Percentiles rank a stretch among this genome's conserved stretches.
These are phyloP conservation scores for Heliconius erato DNA, from an alignment of 2,888 invertebrate genomes.

Conservation along the genomic window DNA sequence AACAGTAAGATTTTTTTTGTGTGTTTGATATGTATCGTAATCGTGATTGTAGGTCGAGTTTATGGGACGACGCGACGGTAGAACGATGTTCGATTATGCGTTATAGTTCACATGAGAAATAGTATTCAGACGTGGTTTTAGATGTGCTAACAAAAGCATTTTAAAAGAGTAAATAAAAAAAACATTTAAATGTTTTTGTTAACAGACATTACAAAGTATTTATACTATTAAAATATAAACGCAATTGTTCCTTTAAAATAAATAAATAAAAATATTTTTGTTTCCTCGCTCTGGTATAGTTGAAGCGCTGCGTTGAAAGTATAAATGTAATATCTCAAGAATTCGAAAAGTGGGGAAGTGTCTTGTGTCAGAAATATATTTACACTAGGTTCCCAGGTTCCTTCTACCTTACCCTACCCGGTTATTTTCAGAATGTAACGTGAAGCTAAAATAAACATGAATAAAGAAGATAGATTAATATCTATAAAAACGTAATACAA, in stretches of 20 bases:
- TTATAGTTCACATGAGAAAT: constrained; percentile 24
- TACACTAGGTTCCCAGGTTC: too few relatives aligned
- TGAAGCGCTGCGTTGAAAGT: too few relatives aligned
- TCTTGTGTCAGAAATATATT: too few relatives aligned
- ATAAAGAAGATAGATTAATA: too few relatives aligned
- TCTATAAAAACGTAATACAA: too few relatives aligned
- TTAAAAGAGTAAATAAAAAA: not conserved
- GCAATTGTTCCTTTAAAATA: not conserved
- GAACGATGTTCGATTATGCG: constrained; percentile 20
- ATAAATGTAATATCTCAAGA: too few relatives aligned
- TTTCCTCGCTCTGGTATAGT: too few relatives aligned
- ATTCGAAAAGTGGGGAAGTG: too few relatives aligned
- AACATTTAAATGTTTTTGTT: not conserved
- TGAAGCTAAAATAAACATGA: too few relatives aligned
- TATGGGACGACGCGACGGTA: constrained; percentile 30
- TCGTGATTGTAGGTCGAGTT: constrained; percentile 44
- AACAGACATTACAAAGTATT: not conserved
- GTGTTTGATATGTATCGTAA: constrained; percentile 25
- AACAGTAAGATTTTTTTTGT: constrained; percentile 9
- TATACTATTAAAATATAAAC: not conserved
- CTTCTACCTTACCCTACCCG: too few relatives aligned
- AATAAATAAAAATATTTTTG: not conserved
- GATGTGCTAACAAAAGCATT: not conserved
- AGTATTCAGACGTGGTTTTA: not conserved
- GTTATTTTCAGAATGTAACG: too few relatives aligned